Percentiles rank a stretch among this genome's conserved stretches.
Evolutionary conservation across 2,797 vertebrate species (phyloP).

Genomic region (Brachymystax lenok): DNA sequence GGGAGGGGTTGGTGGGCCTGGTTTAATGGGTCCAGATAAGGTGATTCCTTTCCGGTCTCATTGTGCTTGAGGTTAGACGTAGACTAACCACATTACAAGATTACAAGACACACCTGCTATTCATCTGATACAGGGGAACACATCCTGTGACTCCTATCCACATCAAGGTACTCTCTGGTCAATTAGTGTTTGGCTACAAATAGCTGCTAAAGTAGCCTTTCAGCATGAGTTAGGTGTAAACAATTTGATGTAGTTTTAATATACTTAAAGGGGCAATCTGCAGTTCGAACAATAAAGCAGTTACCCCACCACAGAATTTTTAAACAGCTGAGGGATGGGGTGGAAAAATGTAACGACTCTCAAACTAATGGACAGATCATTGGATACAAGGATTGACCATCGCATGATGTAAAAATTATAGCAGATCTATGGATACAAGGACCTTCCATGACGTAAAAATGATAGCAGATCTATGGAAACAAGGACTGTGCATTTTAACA

Average conservation of each 20-base stretch:
- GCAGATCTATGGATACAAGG: too few relatives aligned
- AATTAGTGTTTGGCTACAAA: background rate
- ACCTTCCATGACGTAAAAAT: too few relatives aligned
- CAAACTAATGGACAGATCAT: too few relatives aligned
- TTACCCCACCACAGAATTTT: too few relatives aligned
- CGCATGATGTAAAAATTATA: too few relatives aligned
- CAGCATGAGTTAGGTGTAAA: background rate
- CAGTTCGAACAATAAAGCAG: too few relatives aligned
- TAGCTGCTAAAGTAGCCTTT: background rate
- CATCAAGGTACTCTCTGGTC: slow-evolving; percentile 15
- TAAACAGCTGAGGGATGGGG: too few relatives aligned
- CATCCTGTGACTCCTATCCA: slow-evolving; percentile 49
- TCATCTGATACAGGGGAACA: slow-evolving; percentile 72
- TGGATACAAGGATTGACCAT: too few relatives aligned
- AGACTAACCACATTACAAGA: slow-evolving; percentile 81
- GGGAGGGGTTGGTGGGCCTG: background rate
- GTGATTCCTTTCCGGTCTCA: slow-evolving; percentile 38
- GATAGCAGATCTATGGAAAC: too few relatives aligned
- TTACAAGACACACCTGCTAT: slow-evolving; percentile 78
- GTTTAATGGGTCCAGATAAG: slow-evolving; percentile 15
- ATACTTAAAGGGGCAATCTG: background rate
- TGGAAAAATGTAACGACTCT: too few relatives aligned
- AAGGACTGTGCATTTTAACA: too few relatives aligned
- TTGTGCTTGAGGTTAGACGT: slow-evolving; percentile 49
- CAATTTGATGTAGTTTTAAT: background rate